A percentile compares a stretch with the other conserved stretches of the same genome.
Evolutionary conservation across 2,113 vertebrate genomes (phyloP).

Genomic region (Acrocephalus arundinaceus): DNA sequence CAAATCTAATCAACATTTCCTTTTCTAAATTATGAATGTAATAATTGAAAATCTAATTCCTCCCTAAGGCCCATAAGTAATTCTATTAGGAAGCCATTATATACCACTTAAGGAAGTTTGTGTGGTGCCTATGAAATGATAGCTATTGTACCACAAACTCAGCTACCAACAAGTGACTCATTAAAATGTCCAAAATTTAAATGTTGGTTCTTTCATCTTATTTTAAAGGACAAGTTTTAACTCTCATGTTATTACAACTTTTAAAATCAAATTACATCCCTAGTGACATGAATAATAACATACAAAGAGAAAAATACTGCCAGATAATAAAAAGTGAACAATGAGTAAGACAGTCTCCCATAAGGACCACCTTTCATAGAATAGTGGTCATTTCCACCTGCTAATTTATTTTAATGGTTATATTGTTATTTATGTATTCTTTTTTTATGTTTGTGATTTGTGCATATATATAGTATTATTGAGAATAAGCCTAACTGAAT

Average conservation of each 20-base stretch:
- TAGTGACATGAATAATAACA: neutral
- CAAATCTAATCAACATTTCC: slow-evolving; percentile 13
- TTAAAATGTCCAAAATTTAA: neutral
- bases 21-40: neutral
- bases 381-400: neutral
- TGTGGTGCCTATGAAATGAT: neutral
- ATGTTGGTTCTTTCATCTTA: neutral
- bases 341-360: neutral
- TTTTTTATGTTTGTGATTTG: neutral
- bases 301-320: neutral
- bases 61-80: neutral
- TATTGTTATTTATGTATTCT: neutral
- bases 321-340: neutral
- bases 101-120: neutral
- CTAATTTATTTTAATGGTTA: neutral
- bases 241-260: neutral
- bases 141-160: neutral
- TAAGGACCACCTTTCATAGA: neutral
- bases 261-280: neutral
- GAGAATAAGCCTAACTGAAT: neutral
- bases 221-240: neutral
- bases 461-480: neutral
- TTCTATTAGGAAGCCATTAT: neutral
- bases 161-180: neutral
- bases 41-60: slow-evolving; percentile 2